Base-by-base conservation (phyloP, 2,113 vertebrate genomes). In the Fregetta grallaria region DNA sequence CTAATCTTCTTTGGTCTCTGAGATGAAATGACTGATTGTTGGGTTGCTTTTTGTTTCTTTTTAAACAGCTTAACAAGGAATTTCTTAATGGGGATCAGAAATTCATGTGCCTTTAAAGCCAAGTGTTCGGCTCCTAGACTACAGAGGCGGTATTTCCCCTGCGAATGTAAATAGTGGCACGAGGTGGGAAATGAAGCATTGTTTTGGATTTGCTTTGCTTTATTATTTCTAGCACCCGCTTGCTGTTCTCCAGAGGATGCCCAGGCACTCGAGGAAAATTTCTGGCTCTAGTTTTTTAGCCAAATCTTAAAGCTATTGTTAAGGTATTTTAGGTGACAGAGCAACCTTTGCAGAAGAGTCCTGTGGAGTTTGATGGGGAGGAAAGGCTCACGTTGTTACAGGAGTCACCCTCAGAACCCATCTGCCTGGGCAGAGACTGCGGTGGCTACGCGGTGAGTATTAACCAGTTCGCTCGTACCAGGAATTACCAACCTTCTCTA, bases 1-100 rank as follows among this genome's bases (percentile, higher is more conserved):
- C 66, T 95, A 47, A 88, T 92, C 80, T 70, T 89, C 94, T 92
- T 95, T 95, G 92, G 86, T 85, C 77, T 94, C 84, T 9, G 72
- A 94, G 91, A 91, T 92, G 65, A 87, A 91, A n/a, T 76, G 73
- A 76, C 53, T 88, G 88, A 66, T 85, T 94, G 84, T 72, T 91
- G 68, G 61, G 68, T 81, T 95, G 91, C 55, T 90, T 92, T 83
- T 79, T 83, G 63, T 86, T 95, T 90, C 87, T 66, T 94, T 91
- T 76, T 91, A 75, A 93, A 94, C 49, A 59, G 91, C 80, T 91
- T 95, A 85, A 85, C 45, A 36, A 74, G 53, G 91, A 82, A 76
- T 92, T 76, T 87, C 92, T 91, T 92, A 73, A 83, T 6, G 38
- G 67, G 91, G 91, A 73, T 66, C 86, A 92, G 70, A 82, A 91